Base-by-base conservation (phyloP, 2,888 invertebrate species). In the Xiphydria camelus region DNA sequence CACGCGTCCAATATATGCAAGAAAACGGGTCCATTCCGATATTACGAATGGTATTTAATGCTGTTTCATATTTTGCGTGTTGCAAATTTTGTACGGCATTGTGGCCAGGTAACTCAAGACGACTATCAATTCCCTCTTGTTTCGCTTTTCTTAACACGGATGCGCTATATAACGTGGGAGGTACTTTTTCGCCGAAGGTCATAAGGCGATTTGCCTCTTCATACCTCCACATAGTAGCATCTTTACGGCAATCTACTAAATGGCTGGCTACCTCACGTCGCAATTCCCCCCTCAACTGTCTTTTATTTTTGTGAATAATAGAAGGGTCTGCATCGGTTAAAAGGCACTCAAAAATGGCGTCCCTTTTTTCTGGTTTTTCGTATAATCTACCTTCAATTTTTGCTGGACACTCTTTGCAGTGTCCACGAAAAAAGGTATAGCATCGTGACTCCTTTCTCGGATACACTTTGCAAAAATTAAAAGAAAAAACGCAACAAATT, bases 101-200 rank as follows among this genome's bases (percentile, higher is more conserved):
- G 12, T 2, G n/a, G n/a, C 14, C 17, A 1, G 17, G 19, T 2
- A 51, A 10, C 3, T 37, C 45, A n/a, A 55, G 23, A 22, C 45
- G 34, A 5, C 26, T 37, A 4, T 54, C 41, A 2, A 25, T 3
- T 45, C 46, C 41, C 7, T 35, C 3, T 35, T 51, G 40, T 20
- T 53, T 53, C 1, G 51, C 50, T n/a, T 53, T 47, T 4, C 49
- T 35, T 22, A 53, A 31, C 3, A 51, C 49, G 1, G n/a, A n/a
- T 2, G 34, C 2, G 6, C 31, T 32, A 14, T 36, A 45, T n/a
- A 49, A 22, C 26, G 25, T 42, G 7, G 49, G 38, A 1, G 42
- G 49, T 19, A 35, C 4, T 31, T 2, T 5, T 22, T 49, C 47
- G 1, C 47, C 47, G 40, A 47, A 41, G 0, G 32, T 7, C 45